Conservation (phyloP, 2,888 invertebrate genomes). For the Shargacucullia verbasci region DNA sequence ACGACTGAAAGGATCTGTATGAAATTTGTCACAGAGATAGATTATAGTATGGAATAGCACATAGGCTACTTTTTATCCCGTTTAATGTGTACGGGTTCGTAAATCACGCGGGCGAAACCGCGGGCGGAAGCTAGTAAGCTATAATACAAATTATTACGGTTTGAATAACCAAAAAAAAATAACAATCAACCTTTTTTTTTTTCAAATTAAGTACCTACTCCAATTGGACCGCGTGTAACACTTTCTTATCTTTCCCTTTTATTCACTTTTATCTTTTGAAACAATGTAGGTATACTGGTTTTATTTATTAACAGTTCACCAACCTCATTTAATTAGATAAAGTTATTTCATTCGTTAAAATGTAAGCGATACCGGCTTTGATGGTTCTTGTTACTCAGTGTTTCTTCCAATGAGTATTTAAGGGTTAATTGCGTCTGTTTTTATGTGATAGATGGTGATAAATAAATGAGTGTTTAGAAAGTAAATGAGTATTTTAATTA, state of each 20-base stretch:
- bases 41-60: no score
- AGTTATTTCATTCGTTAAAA: slow-evolving; percentile 60
- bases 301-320: slow-evolving; percentile 69
- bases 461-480: slow-evolving; percentile 6
- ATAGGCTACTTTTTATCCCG: no score
- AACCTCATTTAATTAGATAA: slow-evolving; percentile 68
- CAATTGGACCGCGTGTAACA: slow-evolving; percentile 32
- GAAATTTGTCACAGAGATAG: no score
- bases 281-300: slow-evolving; percentile 53
- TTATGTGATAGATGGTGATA: neutral
- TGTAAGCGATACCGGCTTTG: slow-evolving; percentile 44
- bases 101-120: no score
- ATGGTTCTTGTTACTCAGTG: slow-evolving; percentile 21
- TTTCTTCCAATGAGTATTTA: slow-evolving; percentile 6
- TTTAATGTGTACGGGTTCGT: no score
- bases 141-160: no score
- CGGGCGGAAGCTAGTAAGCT: no score
- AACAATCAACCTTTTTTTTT: no score
- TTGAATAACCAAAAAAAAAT: no score
- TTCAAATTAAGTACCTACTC: slow-evolving; percentile 20
- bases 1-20: no score
- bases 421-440: slow-evolving; percentile 15
- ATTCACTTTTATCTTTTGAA: slow-evolving; percentile 54
- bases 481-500: slow-evolving; percentile 8
- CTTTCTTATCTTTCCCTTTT: slow-evolving; percentile 46